A percentile compares a stretch with the other conserved stretches of the same genome.
Conservation (phyloP, 2,113 vertebrate species). For the Microcebus lehilahytsara region DNA sequence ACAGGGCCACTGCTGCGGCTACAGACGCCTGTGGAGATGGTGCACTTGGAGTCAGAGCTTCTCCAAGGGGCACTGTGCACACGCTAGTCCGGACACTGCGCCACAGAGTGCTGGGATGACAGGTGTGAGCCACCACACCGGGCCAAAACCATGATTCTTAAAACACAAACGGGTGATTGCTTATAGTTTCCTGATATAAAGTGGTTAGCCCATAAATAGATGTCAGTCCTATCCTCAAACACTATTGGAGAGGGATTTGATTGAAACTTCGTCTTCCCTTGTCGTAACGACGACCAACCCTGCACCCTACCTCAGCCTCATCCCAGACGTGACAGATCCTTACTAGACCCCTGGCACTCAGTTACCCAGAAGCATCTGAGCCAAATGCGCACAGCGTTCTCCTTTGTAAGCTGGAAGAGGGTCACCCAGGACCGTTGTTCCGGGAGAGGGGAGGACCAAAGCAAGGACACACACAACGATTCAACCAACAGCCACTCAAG, state of each 20-base stretch:
- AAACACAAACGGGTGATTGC: neutral
- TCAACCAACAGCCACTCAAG: neutral
- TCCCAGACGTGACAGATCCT: neutral
- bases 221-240: neutral
- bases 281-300: neutral
- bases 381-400: neutral
- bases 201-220: neutral
- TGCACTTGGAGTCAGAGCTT: neutral
- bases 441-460: neutral
- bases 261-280: neutral
- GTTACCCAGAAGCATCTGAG: neutral
- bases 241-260: neutral
- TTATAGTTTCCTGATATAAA: neutral
- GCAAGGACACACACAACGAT: neutral
- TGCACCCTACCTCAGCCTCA: neutral
- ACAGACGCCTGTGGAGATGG: neutral
- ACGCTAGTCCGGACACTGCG: neutral
- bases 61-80: neutral
- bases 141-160: neutral
- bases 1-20: fast-evolving
- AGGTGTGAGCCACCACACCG: too few species aligned
- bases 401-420: neutral
- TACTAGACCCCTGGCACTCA: neutral
- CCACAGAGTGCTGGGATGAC: neutral
- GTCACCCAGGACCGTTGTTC: neutral